phyloP scores from a whole-genome alignment of 2,888 invertebrate species.

The Trichacis sp. region DNA sequence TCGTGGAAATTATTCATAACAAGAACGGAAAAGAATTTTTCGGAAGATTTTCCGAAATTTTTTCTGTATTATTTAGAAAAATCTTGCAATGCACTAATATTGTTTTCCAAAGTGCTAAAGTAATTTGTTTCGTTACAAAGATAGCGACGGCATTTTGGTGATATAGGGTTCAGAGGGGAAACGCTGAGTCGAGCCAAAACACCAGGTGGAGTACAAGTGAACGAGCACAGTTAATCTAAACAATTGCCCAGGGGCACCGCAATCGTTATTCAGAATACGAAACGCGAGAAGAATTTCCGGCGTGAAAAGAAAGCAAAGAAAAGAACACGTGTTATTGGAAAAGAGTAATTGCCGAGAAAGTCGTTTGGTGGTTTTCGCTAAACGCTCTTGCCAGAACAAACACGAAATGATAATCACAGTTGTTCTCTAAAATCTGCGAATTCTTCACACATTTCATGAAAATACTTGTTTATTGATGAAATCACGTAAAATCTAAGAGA shows the following conservation, averaged over 20 bases:
- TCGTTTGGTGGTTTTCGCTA: not conserved
- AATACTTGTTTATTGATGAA: too few relatives aligned
- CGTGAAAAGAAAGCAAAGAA: slow-evolving; percentile 24
- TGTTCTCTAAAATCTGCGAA: not conserved
- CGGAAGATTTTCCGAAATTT: not conserved
- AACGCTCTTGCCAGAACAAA: not conserved
- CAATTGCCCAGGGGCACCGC: slow-evolving; percentile 22
- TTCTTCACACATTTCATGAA: too few relatives aligned
- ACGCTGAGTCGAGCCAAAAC: slow-evolving; percentile 23
- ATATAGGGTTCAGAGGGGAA: slow-evolving; percentile 16
- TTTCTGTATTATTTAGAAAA: too few relatives aligned
- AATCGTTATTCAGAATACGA: slow-evolving; percentile 28
- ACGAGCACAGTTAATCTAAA: slow-evolving; percentile 37
- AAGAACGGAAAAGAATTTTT: not conserved
- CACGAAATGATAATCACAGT: not conserved
- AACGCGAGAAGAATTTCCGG: slow-evolving; percentile 31
- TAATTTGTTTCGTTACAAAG: slow-evolving; percentile 10
- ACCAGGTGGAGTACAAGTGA: slow-evolving; percentile 21
- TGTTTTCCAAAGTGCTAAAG: not conserved
- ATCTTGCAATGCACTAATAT: not conserved
- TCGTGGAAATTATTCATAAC: not conserved
- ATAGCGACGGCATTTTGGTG: slow-evolving; percentile 19
- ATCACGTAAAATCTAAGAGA: too few relatives aligned
- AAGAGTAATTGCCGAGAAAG: slow-evolving; percentile 17
- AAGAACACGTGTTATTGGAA: slow-evolving; percentile 14